phyloP scores from a whole-genome alignment of 2,113 vertebrate genomes.

The Pteruthius melanotis region DNA sequence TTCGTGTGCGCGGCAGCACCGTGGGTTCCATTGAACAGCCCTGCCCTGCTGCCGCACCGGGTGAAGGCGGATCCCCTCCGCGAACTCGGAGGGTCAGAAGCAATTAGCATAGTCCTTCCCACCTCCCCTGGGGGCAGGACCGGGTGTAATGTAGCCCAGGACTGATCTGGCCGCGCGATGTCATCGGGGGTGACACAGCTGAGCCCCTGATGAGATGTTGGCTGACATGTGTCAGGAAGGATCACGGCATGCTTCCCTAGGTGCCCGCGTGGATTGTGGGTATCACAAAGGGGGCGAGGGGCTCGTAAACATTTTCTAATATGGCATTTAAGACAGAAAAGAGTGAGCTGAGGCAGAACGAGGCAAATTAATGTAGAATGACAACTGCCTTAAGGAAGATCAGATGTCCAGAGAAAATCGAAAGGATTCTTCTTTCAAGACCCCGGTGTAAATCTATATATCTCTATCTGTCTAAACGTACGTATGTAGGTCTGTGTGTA shows the following conservation, averaged over 20 bases:
- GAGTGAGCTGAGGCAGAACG: constrained; percentile 28
- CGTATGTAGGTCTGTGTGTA: neutral
- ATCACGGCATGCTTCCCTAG: constrained; percentile 45
- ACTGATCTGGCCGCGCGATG: constrained; percentile 33
- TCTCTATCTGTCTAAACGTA: neutral
- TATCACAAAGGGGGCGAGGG: neutral
- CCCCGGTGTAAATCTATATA: neutral
- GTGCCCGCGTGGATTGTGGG: constrained; percentile 45
- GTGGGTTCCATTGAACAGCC: neutral
- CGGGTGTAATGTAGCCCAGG: constrained; percentile 57
- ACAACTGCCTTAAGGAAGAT: constrained; percentile 61
- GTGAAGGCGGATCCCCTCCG: neutral
- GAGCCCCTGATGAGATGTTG: constrained; percentile 63
- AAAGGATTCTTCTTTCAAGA: neutral
- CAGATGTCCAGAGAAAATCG: constrained; percentile 8
- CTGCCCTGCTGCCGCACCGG: fast-evolving
- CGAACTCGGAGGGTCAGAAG: constrained; percentile 8
- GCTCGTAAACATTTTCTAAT: constrained; percentile 49
- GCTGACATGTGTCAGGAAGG: constrained; percentile 67
- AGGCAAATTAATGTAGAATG: constrained; percentile 49
- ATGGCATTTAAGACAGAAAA: constrained; percentile 60
- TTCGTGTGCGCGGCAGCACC: fast-evolving
- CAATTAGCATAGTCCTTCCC: constrained; percentile 41
- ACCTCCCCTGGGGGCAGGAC: constrained; percentile 1
- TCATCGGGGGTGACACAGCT: constrained; percentile 64